phyloP scores from a whole-genome alignment of 1,140 invertebrate species.

The Bombus impatiens region DNA sequence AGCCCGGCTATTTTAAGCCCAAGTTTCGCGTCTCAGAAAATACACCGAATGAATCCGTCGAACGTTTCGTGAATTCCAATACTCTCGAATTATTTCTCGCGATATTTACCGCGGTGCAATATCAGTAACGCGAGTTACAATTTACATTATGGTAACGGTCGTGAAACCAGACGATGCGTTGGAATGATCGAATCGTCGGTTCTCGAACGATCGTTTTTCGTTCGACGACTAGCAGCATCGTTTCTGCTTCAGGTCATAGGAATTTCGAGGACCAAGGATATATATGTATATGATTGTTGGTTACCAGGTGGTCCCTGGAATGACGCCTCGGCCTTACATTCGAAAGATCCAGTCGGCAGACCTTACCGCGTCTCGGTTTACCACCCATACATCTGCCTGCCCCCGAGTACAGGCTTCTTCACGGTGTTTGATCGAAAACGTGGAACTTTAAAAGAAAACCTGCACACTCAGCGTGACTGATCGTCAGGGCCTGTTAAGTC shows the following conservation, averaged over 20 bases:
- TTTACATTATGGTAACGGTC: neutral
- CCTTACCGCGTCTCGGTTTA: conserved; percentile 57
- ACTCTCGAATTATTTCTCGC: neutral
- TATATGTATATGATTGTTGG: conserved; percentile 39
- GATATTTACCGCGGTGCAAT: too few relatives aligned
- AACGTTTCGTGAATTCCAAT: neutral
- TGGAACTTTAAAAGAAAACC: conserved; percentile 44
- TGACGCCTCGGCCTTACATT: conserved; percentile 48
- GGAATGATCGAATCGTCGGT: too few relatives aligned
- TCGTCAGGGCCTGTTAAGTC: conserved; percentile 23
- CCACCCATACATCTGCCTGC: conserved; percentile 48
- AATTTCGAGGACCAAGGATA: conserved; percentile 46
- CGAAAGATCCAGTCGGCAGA: conserved; percentile 37
- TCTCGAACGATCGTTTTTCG: neutral
- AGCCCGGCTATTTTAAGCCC: neutral
- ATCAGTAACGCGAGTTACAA: neutral
- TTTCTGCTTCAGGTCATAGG: conserved; percentile 38
- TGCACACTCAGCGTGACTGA: neutral
- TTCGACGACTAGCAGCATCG: neutral
- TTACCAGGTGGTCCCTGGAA: conserved; percentile 60
- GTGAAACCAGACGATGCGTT: too few relatives aligned
- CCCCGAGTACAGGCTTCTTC: conserved; percentile 23
- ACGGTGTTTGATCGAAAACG: conserved; percentile 36
- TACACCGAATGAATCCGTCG: neutral
- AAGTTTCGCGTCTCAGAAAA: neutral